Base-by-base conservation (phyloP, 2,797 vertebrate species). In the Spinus olivaceus region DNA sequence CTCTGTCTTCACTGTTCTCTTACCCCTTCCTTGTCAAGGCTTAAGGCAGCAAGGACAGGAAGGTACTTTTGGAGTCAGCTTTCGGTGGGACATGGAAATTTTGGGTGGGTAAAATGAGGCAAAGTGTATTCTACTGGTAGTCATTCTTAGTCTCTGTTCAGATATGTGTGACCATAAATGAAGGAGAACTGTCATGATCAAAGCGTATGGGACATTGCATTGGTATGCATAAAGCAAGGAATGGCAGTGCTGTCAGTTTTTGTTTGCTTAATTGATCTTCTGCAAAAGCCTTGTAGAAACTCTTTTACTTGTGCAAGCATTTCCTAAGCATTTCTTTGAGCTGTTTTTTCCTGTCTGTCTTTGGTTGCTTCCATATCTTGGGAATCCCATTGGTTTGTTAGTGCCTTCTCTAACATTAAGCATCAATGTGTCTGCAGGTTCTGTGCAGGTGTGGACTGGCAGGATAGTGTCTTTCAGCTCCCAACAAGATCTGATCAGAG, bases 1-100 rank as follows among this genome's bases (percentile, higher is more conserved):
- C 4, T n/a, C 6, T 14, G 22, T 17, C 33, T 64, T 32, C 13
- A 8, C 41, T 0, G 0, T 47, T 24, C 20, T 12, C 14, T 14
- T n/a, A 7, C 9, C 24, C 16, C 49, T 56, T 33, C 20, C 14
- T 53, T 63, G 21, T 64, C 28, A 89, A 76, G 64, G 59, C 44
- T 64, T 12, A 79, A 76, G 64, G 54, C 33, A 69, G 4, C 33
- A 61, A 83, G 16, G 14, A 41, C 24, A 41, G n/a, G 19, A 61
- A 16, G 9, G 33, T 56, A 12, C 28, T 91, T 76, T 41, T n/a
- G 73, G 77, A 83, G 73, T 70, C 25, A 41, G 22, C 57, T 89
- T 81, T 56, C 42, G 27, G 35, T 61, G 30, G 24, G 27, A 59
- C 21, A 15, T 27, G 61, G 25, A 71, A 59, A 51, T 86, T 86